Conservation (phyloP, 2,113 vertebrate species). For the Asarcornis scutulata region DNA sequence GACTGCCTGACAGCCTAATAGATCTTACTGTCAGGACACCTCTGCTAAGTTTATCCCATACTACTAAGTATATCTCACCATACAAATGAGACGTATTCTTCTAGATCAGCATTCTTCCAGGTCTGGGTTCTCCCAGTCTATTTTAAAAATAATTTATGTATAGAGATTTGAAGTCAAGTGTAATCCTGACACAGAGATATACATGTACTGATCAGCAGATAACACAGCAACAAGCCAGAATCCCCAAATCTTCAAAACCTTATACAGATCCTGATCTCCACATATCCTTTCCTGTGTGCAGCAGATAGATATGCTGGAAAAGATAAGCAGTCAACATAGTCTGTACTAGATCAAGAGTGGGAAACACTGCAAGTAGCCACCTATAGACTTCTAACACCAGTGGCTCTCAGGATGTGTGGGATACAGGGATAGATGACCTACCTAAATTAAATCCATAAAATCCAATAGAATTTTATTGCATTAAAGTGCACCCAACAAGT, state of each 20-base stretch:
- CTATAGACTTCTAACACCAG: neutral
- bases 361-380: neutral
- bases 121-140: neutral
- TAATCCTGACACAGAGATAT: neutral
- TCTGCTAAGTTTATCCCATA: constrained; percentile 21
- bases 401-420: neutral
- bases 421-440: neutral
- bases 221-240: neutral
- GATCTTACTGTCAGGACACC: constrained; percentile 24
- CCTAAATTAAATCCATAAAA: neutral
- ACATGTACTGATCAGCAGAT: neutral
- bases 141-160: neutral
- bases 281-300: neutral
- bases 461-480: neutral
- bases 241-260: neutral
- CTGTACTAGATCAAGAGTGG: neutral
- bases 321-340: neutral
- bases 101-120: neutral
- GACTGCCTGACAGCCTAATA: constrained; percentile 36
- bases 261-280: neutral
- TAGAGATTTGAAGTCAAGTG: neutral
- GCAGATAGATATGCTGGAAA: neutral
- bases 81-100: neutral
- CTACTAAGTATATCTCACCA: neutral
- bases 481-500: neutral